A percentile compares a stretch with the other conserved stretches of the same genome.
phyloP scores from a whole-genome alignment of 2,113 vertebrate species.

The Neofelis nebulosa region DNA sequence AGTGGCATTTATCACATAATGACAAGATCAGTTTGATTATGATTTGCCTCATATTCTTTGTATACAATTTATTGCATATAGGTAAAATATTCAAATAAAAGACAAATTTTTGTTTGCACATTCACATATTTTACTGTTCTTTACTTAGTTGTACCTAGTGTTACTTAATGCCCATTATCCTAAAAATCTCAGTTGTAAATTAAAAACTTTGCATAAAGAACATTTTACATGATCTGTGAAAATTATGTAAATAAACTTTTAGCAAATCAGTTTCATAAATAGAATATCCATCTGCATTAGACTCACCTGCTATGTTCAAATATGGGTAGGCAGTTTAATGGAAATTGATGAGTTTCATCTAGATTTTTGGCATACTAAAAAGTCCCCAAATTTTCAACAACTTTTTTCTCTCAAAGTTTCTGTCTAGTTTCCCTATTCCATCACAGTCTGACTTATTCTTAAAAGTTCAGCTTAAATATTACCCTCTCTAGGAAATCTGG shows the following conservation, averaged over 20 bases:
- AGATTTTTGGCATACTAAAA: neutral
- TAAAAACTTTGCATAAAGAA: neutral
- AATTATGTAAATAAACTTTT: neutral
- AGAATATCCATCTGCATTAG: neutral
- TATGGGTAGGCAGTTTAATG: neutral
- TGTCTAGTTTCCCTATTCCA: neutral
- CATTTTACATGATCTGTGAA: neutral
- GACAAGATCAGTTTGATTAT: slow-evolving; percentile 14
- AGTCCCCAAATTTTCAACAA: neutral
- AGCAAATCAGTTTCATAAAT: neutral
- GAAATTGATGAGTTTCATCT: neutral
- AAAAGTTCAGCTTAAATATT: neutral
- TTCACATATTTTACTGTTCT: neutral
- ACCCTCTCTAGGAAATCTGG: neutral
- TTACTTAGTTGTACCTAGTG: neutral
- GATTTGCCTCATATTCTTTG: slow-evolving; percentile 31
- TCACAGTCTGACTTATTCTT: neutral
- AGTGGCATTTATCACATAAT: neutral
- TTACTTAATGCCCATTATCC: neutral
- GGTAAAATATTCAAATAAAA: neutral
- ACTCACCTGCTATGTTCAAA: neutral
- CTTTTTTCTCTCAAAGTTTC: neutral
- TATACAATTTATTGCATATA: neutral
- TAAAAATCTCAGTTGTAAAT: slow-evolving; percentile 7
- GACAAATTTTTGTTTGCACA: neutral